These are phyloP conservation scores for Pygmarrhopalites habei DNA, from an alignment of 1,140 invertebrate species.

Conservation along the genomic window DNA sequence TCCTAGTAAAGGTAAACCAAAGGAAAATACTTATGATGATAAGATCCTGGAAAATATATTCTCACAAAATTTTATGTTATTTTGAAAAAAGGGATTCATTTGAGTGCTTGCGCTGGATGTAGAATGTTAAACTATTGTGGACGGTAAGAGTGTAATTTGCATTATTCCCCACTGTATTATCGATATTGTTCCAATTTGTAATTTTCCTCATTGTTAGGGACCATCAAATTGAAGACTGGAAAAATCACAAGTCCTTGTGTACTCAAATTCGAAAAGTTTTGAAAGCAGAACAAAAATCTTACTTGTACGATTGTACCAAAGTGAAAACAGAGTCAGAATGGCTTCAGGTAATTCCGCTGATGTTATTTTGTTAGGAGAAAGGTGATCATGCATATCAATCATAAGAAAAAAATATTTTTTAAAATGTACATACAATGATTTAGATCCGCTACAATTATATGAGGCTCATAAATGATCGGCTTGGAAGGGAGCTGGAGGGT, in stretches of 20 bases:
- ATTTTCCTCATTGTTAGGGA: too few species aligned
- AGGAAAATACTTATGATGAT: too few species aligned
- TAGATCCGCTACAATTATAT: conserved; percentile 55
- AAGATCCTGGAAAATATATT: too few species aligned
- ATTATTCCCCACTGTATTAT: too few species aligned
- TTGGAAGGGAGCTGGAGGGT: conserved; percentile 54
- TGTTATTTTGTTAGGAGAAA: too few species aligned
- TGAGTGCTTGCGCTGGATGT: conserved; percentile 42
- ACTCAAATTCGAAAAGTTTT: conserved; percentile 38
- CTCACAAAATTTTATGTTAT: too few species aligned
- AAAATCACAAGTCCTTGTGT: conserved; percentile 48
- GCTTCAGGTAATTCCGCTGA: conserved; percentile 22
- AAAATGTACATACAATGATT: too few species aligned
- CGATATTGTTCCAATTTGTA: too few species aligned
- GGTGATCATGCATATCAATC: too few species aligned
- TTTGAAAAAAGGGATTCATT: conserved; percentile 1
- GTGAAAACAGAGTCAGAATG: too few species aligned
- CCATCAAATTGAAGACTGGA: conserved; percentile 47
- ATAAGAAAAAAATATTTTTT: too few species aligned
- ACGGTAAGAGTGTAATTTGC: too few species aligned
- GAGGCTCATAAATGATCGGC: conserved; percentile 50
- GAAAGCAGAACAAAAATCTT: conserved; percentile 40
- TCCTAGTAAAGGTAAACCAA: not conserved
- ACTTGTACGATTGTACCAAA: conserved; percentile 40
- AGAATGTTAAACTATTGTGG: conserved; percentile 52